Evolutionary conservation across 2,888 invertebrate species (phyloP), one percentile per base, ranked within the genome.

Genomic region (Priocnemis perturbator): DNA sequence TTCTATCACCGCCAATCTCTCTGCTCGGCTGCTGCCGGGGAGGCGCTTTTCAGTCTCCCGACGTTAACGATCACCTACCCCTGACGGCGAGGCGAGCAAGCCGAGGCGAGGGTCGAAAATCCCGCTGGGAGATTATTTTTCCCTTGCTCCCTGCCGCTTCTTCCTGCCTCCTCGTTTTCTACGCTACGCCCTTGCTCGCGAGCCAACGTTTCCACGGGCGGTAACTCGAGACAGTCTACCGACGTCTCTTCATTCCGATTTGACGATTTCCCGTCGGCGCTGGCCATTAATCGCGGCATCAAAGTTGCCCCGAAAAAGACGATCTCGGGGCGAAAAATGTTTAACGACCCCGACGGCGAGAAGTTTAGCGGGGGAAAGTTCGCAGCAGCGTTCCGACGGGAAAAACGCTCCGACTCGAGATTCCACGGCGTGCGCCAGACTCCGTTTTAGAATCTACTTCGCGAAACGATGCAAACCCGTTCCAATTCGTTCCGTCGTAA

Each of bases 101-200:
- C 30, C 59, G 60, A 71, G 60, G 44, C 74, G 79, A 81, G 83
- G 78, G 79, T 81, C 79, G 82, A 84, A 82, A 85, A 82, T 85
- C 84, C 85, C 82, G 80, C 83, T 80, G 85, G 85, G 83, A 82
- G 83, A 85, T 85, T 85, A 84, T 83, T 83, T 83, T 83, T 80
- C 82, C 81, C 74, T 73, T 71, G 50, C 56, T 17, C 55, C 56
- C 48, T 63, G n/a, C 58, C 9, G 48, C 9, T 47, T 17, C 52
- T 52, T 37, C 37, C 7, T 48, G 53, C 55, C 62, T 20, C 44
- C 69, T 65, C 61, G 55, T 55, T 58, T 52, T 61, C 62, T 58
- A 64, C 63, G 48, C 59, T 50, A 11, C 52, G 15, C 57, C 53
- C 57, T 67, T 50, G 53, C 53, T 57, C 56, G 1, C 14, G 37